Base-by-base conservation (phyloP, 1,140 invertebrate species). In the Conus ventricosus region DNA sequence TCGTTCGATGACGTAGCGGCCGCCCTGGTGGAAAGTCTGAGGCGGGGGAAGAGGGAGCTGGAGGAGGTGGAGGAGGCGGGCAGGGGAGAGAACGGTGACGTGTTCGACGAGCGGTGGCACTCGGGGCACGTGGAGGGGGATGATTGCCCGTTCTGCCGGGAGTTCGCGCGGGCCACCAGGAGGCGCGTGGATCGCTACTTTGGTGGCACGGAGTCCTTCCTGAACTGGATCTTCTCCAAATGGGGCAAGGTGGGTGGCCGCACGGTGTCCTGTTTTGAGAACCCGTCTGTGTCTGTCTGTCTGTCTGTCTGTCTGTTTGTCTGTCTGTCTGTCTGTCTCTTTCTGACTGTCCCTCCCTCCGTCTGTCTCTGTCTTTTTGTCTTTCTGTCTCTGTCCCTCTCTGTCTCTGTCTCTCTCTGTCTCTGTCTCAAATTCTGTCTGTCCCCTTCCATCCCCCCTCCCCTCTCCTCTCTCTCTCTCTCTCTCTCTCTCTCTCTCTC, bases 141-240 rank as follows among this genome's bases (percentile, higher is more conserved):
- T 10, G 54, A 54, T 23, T 87, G 85, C 57, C 71, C 85, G 1
- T 78, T 55, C 71, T 87, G 85, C 53, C 15, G n/a, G 75, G 85
- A 87, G 53, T 87, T 87, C 71, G 71, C 39, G 25, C 85, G 85
- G 10, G 85, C 75, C 5, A 78, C 71, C 51, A 76, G 25, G n/a
- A 15, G 75, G 54, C 63, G 84, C 6, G 75, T 78, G 85, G 85
- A 57, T 75, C 63, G 67, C 20, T 78, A 51, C 23, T 78, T 87
- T n/a, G 85, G 71, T 7, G 85, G 85, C 8, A 54, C 85, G 2
- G 85, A 87, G 75, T 87, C 85, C 23, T 87, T 87, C n/a, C 25
- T 87, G 51, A 11, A 1, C 53, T 87, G 85, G 85, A 87, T 87
- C 75, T 87, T 87, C 75, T 87, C 85, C 54, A 87, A 87, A 53